These are phyloP conservation scores for Muraenolepis orangiensis DNA, from an alignment of 2,797 vertebrate species.

Conservation along the genomic window DNA sequence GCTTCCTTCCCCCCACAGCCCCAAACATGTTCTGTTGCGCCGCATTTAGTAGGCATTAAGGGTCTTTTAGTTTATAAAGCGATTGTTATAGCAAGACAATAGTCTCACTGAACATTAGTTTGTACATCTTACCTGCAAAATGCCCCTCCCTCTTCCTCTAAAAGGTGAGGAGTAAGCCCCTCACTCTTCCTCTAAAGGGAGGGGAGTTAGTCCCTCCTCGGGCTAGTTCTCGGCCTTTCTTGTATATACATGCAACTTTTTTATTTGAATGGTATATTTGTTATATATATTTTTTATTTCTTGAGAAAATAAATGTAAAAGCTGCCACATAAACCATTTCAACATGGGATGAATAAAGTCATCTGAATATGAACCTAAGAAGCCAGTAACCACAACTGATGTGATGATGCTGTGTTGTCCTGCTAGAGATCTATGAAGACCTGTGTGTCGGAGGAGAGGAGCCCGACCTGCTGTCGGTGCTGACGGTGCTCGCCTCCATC, in stretches of 20 bases:
- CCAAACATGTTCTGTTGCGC: too few species aligned
- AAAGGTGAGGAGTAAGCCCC: too few species aligned
- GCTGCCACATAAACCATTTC: too few species aligned
- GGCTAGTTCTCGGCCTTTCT: too few species aligned
- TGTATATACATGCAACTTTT: not conserved
- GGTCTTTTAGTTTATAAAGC: too few species aligned
- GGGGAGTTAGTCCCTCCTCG: too few species aligned
- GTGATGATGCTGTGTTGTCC: not conserved
- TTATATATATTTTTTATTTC: not conserved
- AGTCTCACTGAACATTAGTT: not conserved
- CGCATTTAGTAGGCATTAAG: too few species aligned
- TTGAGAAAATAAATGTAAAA: not conserved
- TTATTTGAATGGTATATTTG: not conserved
- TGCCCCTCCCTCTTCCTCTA: too few species aligned
- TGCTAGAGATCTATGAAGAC: conserved; percentile 73
- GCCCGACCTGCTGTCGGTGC: conserved; percentile 75
- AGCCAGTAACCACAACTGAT: conserved; percentile 4
- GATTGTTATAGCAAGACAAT: not conserved
- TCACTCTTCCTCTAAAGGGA: too few species aligned
- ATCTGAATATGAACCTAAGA: too few species aligned
- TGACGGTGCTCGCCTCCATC: conserved; percentile 74
- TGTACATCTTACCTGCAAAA: too few species aligned
- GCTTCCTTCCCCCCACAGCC: not conserved
- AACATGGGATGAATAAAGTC: too few species aligned
- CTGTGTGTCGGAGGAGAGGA: conserved; percentile 68